Evolutionary conservation across 2,888 invertebrate species (phyloP).

Genomic region (Lacanobia wlatinum): DNA sequence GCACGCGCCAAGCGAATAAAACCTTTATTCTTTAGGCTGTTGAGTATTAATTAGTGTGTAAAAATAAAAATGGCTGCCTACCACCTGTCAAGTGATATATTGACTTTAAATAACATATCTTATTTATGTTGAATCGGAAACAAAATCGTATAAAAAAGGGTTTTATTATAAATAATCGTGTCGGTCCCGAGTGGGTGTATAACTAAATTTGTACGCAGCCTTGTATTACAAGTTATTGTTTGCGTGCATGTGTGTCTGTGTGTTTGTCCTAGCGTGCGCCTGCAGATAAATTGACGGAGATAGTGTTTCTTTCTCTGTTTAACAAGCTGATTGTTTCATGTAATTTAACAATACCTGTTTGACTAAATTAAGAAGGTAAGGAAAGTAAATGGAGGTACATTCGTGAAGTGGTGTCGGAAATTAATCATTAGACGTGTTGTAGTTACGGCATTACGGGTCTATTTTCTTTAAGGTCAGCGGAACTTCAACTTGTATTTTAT

Average conservation of each 20-base stretch:
- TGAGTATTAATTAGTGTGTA: constrained; percentile 74
- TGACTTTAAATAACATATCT: constrained; percentile 91
- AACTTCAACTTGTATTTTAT: constrained; percentile 20
- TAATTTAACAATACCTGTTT: constrained; percentile 49
- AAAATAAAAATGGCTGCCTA: constrained; percentile 77
- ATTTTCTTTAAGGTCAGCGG: constrained; percentile 40
- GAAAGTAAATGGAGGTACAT: constrained; percentile 42
- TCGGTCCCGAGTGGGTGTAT: constrained; percentile 84
- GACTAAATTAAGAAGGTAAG: constrained; percentile 51
- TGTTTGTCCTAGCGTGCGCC: constrained; percentile 63
- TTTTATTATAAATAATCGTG: constrained; percentile 88
- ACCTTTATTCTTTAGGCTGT: constrained; percentile 65
- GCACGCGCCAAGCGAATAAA: constrained; percentile 66
- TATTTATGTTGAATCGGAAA: constrained; percentile 91
- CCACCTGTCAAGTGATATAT: constrained; percentile 91
- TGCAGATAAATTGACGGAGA: constrained; percentile 85
- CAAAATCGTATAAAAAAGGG: constrained; percentile 88
- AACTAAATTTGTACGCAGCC: constrained; percentile 88
- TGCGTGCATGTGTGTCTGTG: constrained; percentile 73
- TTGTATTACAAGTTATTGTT: constrained; percentile 84
- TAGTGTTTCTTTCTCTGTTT: constrained; percentile 81
- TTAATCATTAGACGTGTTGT: constrained; percentile 46
- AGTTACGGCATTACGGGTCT: constrained; percentile 19
- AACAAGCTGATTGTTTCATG: constrained; percentile 70
- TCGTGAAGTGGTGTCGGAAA: constrained; percentile 44